phyloP scores from a whole-genome alignment of 2,888 invertebrate genomes.

The Drosophila pullipes region DNA sequence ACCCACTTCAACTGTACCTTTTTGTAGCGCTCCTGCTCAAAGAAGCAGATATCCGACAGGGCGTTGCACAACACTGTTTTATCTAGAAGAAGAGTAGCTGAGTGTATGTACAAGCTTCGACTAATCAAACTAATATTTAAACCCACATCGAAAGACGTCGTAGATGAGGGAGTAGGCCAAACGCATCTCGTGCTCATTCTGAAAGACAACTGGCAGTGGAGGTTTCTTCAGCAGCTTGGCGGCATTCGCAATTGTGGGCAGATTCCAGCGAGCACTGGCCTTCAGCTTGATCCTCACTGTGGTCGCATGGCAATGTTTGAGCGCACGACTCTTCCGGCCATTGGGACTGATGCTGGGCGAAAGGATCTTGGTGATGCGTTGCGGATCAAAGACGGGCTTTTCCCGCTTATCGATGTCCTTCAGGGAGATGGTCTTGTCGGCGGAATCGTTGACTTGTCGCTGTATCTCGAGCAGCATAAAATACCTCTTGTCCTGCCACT shows the following conservation, averaged over 20 bases:
- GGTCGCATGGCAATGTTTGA: constrained; percentile 72
- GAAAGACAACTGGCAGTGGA: constrained; percentile 73
- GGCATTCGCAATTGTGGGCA: constrained; percentile 81
- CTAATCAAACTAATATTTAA: constrained; percentile 55
- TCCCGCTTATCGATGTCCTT: constrained; percentile 74
- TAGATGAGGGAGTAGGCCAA: constrained; percentile 87
- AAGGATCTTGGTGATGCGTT: constrained; percentile 65
- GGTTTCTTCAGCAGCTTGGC: constrained; percentile 82
- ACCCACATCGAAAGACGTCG: constrained; percentile 87
- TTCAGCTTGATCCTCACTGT: constrained; percentile 71
- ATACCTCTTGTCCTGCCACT: constrained; percentile 87
- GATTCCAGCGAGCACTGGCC: constrained; percentile 75
- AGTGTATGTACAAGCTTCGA: background rate
- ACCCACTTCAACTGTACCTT: constrained; percentile 54
- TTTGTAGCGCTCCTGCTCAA: constrained; percentile 79
- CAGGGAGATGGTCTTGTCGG: constrained; percentile 77
- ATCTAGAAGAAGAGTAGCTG: constrained; percentile 80
- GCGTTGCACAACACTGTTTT: constrained; percentile 86
- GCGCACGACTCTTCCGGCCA: constrained; percentile 57
- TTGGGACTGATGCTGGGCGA: constrained; percentile 76
- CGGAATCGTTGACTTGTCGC: constrained; percentile 85
- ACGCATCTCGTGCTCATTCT: constrained; percentile 87
- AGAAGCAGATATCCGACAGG: constrained; percentile 86
- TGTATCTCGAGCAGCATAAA: constrained; percentile 87
- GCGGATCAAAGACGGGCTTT: constrained; percentile 79